Percentiles rank a stretch among this genome's conserved stretches.
Evolutionary conservation across 2,888 invertebrate species (phyloP).

Genomic region (Clostera curtula): DNA sequence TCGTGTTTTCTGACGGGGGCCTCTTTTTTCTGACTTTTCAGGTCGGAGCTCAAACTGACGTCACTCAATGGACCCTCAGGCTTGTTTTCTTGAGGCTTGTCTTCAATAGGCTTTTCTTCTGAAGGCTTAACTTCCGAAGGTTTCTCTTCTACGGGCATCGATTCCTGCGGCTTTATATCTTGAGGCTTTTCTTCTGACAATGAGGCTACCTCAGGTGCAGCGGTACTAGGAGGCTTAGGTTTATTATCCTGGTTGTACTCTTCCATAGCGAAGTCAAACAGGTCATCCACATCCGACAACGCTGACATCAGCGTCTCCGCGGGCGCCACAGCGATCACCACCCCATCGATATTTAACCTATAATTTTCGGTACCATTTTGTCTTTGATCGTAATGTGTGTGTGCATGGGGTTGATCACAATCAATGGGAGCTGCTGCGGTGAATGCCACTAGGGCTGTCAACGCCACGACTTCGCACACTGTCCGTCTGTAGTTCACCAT

Average conservation of each 20-base stretch:
- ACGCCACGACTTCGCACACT: conserved; percentile 49
- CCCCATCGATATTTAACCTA: conserved; percentile 79
- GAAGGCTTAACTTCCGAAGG: conserved; percentile 13
- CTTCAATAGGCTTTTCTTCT: conserved; percentile 14
- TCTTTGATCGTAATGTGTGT: conserved; percentile 77
- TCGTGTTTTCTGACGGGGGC: conserved; percentile 47
- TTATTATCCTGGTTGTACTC: conserved; percentile 29
- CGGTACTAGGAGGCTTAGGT: conserved; percentile 23
- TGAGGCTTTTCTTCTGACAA: conserved; percentile 16
- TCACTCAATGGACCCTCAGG: conserved; percentile 33
- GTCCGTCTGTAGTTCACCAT: conserved; percentile 70
- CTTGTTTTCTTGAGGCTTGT: conserved; percentile 14
- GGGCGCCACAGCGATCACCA: conserved; percentile 79
- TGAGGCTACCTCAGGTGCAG: conserved; percentile 5
- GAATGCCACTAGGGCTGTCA: conserved; percentile 26
- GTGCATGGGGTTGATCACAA: conserved; percentile 14
- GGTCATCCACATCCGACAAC: conserved; percentile 62
- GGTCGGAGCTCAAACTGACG: conserved; percentile 33
- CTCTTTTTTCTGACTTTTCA: conserved; percentile 46
- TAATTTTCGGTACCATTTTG: conserved; percentile 87
- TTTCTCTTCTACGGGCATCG: conserved; percentile 18
- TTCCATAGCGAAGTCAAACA: conserved; percentile 44
- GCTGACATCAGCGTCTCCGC: conserved; percentile 76
- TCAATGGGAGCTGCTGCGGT: conserved; percentile 39
- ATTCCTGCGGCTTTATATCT: conserved; percentile 3